Base-by-base conservation (phyloP, 2,797 vertebrate species). In the Corythornis leucogaster region DNA sequence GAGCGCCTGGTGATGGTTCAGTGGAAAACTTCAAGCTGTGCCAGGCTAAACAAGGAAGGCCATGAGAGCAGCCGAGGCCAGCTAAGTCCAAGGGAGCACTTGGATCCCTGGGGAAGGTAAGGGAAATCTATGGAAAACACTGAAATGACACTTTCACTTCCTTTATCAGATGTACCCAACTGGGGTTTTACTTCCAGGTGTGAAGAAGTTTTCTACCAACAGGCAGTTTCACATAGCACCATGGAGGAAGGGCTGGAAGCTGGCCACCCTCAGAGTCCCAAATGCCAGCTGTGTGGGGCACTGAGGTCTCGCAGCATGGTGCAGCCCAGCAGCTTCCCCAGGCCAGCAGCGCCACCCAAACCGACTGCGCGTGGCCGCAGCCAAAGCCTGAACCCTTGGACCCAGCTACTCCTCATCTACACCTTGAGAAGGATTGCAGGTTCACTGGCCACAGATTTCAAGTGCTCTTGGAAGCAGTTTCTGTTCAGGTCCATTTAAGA, bases 261-360 rank as follows among this genome's bases (percentile, higher is more conserved):
- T 1, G 2, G 48, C 15, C 54, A 53, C 16, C 28, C 58, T 62
- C 7, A 2, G 12, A 81, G 20, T 15, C 9, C 28, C 21, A 48
- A 30, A 28, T 0, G 1, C 25, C 80, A 77, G 31, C 30, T 42
- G n/a, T 0, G 0, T 10, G 28, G 11, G 8, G 40, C 24, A 10
- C 40, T 0, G 5, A 30, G 19, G 16, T n/a, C 33, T 53, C 1
- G 0, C 11, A 28, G 59, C 51, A 25, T 2, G 0, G 0, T 0
- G 0, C 15, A 42, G 35, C 28, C 43, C 67, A 38, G 40, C n/a
- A 67, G 68, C 38, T 61, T 80, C 67, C 59, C 67, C 74, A 57
- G 87, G 71, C 71, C 14, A 1, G 4, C 43, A 67, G 28, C 85
- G 22, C 46, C 11, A 14, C 53, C 42, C 71, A 33, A 40, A 35